Conservation (phyloP, 2,888 invertebrate genomes). For the Synergus umbraculus region DNA sequence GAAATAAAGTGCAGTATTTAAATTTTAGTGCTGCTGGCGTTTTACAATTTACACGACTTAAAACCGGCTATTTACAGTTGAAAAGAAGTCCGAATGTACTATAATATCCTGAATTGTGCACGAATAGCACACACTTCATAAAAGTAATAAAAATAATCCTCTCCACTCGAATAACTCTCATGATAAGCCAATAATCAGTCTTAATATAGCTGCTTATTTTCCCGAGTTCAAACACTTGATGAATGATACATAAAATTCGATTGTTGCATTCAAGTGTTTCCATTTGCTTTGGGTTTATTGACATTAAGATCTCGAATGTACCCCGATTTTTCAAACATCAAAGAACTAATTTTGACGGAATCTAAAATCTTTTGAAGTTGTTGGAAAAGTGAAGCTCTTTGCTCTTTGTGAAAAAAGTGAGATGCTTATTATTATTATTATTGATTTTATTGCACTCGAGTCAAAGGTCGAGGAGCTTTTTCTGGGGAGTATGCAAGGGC, state of each 20-base stretch:
- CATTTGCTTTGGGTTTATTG: no score
- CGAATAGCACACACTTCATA: background rate
- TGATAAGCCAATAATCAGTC: background rate
- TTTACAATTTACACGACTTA: constrained; percentile 16
- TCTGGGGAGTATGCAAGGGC: constrained; percentile 44
- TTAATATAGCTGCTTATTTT: background rate
- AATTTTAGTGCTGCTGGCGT: background rate
- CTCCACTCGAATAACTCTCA: background rate
- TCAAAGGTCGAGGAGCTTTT: constrained; percentile 36
- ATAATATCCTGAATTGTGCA: background rate
- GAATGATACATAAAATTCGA: background rate
- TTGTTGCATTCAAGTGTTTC: background rate
- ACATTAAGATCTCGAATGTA: no score
- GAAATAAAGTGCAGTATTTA: constrained; percentile 27
- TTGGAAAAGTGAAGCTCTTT: background rate
- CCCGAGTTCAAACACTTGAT: background rate
- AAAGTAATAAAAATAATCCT: background rate
- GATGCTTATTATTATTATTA: constrained; percentile 44
- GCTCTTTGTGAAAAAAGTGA: constrained; percentile 31
- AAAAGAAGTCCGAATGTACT: background rate
- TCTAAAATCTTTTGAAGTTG: background rate
- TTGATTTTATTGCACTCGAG: constrained; percentile 48
- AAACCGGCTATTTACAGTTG: constrained; percentile 1
- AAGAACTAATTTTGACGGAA: background rate
- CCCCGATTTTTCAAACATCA: background rate